These are phyloP conservation scores for Actenoides hombroni DNA, from an alignment of 2,113 vertebrate species.

Conservation along the genomic window DNA sequence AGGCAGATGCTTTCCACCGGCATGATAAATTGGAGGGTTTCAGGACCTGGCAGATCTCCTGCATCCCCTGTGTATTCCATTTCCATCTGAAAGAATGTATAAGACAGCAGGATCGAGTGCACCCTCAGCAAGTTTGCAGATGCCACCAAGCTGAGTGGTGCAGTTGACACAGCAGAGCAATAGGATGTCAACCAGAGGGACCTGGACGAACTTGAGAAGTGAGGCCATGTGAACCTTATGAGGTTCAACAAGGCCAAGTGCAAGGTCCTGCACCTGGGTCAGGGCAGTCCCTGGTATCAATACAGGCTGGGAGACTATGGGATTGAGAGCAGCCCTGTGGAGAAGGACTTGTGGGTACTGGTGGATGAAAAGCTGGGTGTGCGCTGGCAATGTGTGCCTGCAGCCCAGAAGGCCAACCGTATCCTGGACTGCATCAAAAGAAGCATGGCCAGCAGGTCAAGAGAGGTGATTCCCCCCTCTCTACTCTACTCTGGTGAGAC, in stretches of 20 bases:
- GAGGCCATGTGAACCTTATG: neutral
- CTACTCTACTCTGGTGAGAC: neutral
- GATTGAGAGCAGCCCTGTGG: neutral
- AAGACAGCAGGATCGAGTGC: neutral
- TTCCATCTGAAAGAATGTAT: neutral
- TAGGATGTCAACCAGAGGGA: neutral
- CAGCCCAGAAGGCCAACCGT: neutral
- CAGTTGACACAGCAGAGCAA: no score
- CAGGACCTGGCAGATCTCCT: neutral
- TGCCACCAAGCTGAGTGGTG: neutral
- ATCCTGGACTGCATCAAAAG: neutral
- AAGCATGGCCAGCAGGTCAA: neutral
- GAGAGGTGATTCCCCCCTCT: neutral
- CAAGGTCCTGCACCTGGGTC: neutral
- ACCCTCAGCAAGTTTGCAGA: neutral
- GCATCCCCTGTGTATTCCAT: fast-evolving
- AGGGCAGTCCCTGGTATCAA: no score
- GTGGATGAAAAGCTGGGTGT: neutral
- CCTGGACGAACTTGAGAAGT: neutral
- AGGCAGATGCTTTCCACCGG: neutral
- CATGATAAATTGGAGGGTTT: neutral
- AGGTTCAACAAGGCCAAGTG: no score
- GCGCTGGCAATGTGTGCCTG: neutral
- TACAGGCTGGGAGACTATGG: no score
- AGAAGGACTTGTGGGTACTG: neutral